phyloP scores from a whole-genome alignment of 2,888 invertebrate genomes.

The Athalia rosae region DNA sequence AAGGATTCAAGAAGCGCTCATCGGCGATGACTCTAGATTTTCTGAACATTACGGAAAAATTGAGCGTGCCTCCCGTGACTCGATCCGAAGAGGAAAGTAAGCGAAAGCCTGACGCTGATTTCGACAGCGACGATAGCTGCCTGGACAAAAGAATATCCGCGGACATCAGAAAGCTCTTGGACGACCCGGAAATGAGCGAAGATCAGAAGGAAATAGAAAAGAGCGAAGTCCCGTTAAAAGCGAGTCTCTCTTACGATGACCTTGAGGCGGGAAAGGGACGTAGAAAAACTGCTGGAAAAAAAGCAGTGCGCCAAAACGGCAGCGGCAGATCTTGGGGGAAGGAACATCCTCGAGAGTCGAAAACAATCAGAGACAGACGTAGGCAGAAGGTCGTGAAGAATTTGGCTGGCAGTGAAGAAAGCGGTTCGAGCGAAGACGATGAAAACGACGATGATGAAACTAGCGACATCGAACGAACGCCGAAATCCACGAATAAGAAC shows the following conservation, averaged over 20 bases:
- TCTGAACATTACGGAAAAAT: constrained; percentile 53
- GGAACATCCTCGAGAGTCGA: constrained; percentile 16
- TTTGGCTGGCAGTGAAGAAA: neutral
- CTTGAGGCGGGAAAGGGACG: neutral
- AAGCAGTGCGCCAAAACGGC: constrained; percentile 6
- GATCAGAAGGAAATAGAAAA: constrained; percentile 51
- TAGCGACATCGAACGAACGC: constrained; percentile 61
- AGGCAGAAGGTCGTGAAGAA: neutral
- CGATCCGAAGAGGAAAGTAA: constrained; percentile 42
- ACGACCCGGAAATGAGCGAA: constrained; percentile 57
- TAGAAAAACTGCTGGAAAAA: neutral
- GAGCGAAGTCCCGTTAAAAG: constrained; percentile 52
- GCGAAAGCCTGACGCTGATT: constrained; percentile 52
- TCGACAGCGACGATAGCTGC: constrained; percentile 63
- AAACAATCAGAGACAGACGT: constrained; percentile 1
- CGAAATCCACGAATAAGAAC: constrained; percentile 61
- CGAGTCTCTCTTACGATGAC: neutral
- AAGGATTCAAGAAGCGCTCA: neutral
- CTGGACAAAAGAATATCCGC: constrained; percentile 58
- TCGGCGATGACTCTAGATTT: constrained; percentile 48
- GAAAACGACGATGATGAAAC: constrained; percentile 60
- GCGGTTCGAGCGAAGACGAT: constrained; percentile 51
- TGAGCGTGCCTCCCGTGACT: constrained; percentile 38
- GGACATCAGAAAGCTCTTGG: constrained; percentile 60
- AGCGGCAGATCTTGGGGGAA: neutral